phyloP scores from a whole-genome alignment of 2,113 vertebrate genomes.

The Dunckerocampus dactyliophorus region DNA sequence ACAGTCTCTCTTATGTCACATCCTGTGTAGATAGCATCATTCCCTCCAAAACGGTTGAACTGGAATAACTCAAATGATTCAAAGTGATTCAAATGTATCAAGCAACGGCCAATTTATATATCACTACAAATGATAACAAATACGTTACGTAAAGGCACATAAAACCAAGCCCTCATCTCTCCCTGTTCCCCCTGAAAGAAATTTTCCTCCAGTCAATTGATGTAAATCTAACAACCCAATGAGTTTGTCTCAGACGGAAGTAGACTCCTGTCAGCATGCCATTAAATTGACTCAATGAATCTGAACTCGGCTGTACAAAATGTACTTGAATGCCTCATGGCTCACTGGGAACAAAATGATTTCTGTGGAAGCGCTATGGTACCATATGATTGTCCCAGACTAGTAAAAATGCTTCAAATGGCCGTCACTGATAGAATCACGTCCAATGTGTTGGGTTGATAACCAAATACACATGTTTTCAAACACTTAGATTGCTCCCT shows the following conservation, averaged over 20 bases:
- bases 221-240: not conserved
- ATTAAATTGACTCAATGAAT: slow-evolving; percentile 3
- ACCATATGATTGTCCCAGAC: not conserved
- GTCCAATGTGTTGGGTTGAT: not conserved
- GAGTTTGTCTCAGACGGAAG: not conserved
- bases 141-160: no score
- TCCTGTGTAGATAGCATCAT: no score
- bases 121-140: no score
- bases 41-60: no score
- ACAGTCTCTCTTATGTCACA: no score
- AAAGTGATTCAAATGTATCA: no score
- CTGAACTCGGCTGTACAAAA: slow-evolving; percentile 19
- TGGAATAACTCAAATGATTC: no score
- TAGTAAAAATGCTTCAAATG: not conserved
- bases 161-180: no score
- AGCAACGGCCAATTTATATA: no score
- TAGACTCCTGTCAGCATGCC: not conserved
- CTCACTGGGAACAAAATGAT: slow-evolving; percentile 1
- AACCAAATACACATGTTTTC: not conserved
- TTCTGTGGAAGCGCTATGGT: not conserved
- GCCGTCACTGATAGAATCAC: not conserved
- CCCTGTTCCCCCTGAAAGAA: not conserved
- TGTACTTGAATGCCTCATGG: slow-evolving; percentile 15
- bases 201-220: not conserved
- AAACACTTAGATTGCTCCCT: not conserved